Evolutionary conservation across 2,888 invertebrate species (phyloP), one percentile per base, ranked within the genome.

Genomic region (Embidobia sp.): DNA sequence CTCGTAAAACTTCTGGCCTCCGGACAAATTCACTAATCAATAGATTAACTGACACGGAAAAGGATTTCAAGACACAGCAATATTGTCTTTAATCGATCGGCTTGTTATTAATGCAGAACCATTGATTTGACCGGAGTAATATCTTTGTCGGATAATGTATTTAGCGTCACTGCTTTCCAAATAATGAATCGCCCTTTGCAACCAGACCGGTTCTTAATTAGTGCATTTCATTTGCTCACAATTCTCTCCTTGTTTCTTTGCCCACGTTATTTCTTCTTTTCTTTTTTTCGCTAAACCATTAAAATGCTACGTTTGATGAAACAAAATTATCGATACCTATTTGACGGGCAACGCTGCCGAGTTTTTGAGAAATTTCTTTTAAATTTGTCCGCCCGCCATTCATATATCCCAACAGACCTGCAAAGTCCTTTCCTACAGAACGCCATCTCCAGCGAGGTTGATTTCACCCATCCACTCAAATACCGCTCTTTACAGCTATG

Each of bases 401-500:
- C 53, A 51, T 19, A 59, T 61, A 73, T 74, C 46, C 77, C 42
- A 35, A 57, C 55, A 55, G 46, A 77, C 33, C 67, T 55, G 31
- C 55, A 51, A 66, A 67, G 55, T 73, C 75, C 67, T 51, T 72
- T 37, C 70, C 64, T 55, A 59, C 53, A 70, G 64, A 70, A 67
- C 42, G 61, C 74, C 69, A 75, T 73, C 69, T 64, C 78, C 76
- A 74, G 69, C 63, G 74, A 70, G 76, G 73, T 78, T 73, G 74
- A 79, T 77, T 72, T 77, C 67, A 77, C 76, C 77, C 74, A 69
- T 78, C 67, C 76, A 78, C 69, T 72, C 67, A 69, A 66, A 66
- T 74, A 75, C 81, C 82, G 87, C 85, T 87, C 85, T 86, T 85
- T 86, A 87, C 87, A 87, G 87, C 87, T 88, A 85, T 89, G 85